Percentiles rank a stretch among this genome's conserved stretches.
Conservation (phyloP, 2,888 invertebrate genomes). For the Ophion costatus region DNA sequence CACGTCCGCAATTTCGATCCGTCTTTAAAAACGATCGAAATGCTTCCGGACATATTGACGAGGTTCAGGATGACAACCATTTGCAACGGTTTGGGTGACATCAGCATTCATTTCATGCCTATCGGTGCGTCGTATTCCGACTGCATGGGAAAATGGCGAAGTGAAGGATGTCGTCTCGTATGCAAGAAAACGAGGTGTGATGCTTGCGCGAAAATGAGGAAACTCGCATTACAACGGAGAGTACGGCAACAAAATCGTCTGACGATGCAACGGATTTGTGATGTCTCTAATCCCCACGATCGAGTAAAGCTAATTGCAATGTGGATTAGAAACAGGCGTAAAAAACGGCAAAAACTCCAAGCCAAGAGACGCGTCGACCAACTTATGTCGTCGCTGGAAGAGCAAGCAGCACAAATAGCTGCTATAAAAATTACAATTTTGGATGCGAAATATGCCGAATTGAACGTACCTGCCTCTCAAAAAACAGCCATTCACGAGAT, state of each 20-base stretch:
- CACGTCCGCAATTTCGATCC: conserved; percentile 12
- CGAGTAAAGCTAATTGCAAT: conserved; percentile 32
- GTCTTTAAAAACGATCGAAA: conserved; percentile 15
- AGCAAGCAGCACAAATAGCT: conserved; percentile 26
- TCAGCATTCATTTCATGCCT: conserved; percentile 1
- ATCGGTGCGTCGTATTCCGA: conserved; percentile 9
- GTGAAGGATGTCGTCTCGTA: conserved; percentile 6
- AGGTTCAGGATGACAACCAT: conserved; percentile 1
- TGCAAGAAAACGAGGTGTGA: too few species aligned
- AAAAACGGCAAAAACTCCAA: conserved; percentile 39
- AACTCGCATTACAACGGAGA: background rate
- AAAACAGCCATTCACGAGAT: conserved; percentile 6
- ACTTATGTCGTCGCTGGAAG: conserved; percentile 22
- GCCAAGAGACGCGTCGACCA: conserved; percentile 22
- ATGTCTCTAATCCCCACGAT: conserved; percentile 31
- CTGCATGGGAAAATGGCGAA: conserved; percentile 16
- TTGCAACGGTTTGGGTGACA: conserved; percentile 11
- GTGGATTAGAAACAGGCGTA: conserved; percentile 24
- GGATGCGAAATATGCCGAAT: conserved; percentile 22
- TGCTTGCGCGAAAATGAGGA: conserved; percentile 9
- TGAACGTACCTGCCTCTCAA: conserved; percentile 16
- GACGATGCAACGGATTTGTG: conserved; percentile 2
- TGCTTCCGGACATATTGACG: conserved; percentile 7
- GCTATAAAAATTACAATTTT: conserved; percentile 19
- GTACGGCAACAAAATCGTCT: background rate